A percentile compares a stretch with the other conserved stretches of the same genome.
Evolutionary conservation across 2,888 invertebrate species (phyloP).

Genomic region (Parasteatoda lunata): DNA sequence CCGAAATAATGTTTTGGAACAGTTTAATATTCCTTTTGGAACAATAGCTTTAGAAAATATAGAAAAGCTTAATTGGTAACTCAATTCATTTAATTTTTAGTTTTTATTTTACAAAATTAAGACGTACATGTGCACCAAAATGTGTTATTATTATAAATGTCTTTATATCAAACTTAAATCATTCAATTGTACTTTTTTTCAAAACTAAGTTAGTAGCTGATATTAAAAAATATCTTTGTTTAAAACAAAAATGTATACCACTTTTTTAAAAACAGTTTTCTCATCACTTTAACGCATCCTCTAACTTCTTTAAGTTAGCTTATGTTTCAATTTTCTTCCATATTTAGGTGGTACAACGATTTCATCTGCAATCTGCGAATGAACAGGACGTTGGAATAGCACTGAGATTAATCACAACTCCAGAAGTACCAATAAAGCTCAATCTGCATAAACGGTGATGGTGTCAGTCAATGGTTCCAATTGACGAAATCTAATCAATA

Average conservation of each 20-base stretch:
- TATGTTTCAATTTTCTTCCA: conserved; percentile 31
- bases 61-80: too few relatives aligned
- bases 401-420: conserved; percentile 71
- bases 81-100: too few relatives aligned
- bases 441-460: conserved; percentile 18
- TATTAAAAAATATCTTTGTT: neutral
- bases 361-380: conserved; percentile 69
- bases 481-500: neutral
- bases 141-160: neutral
- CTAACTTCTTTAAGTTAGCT: neutral
- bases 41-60: too few relatives aligned
- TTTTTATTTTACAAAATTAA: neutral
- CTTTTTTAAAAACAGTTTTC: neutral
- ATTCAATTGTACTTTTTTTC: neutral
- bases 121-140: neutral
- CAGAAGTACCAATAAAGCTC: conserved; percentile 69
- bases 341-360: conserved; percentile 73
- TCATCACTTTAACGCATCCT: neutral
- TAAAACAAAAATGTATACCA: neutral
- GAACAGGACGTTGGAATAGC: conserved; percentile 70
- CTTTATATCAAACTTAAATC: neutral
- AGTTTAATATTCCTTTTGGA: too few relatives aligned
- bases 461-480: neutral
- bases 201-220: too few relatives aligned
- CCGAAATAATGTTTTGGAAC: too few relatives aligned